Evolutionary conservation across 2,888 invertebrate genomes (phyloP).

Genomic region (Metellina segmentata): DNA sequence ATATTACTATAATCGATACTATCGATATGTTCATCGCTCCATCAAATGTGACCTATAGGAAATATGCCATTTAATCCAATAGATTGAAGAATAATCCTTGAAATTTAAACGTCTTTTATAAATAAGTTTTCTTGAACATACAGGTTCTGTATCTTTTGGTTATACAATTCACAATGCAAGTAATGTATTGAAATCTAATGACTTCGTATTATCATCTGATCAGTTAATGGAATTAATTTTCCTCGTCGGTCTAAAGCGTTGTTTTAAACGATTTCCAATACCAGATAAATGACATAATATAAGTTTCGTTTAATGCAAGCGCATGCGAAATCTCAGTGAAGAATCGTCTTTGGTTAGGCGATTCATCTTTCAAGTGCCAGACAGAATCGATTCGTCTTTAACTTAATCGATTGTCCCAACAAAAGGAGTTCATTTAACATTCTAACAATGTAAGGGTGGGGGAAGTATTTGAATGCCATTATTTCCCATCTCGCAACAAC

Average conservation of each 20-base stretch:
- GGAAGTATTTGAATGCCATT: background rate
- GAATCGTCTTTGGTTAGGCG: background rate
- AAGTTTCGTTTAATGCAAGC: background rate
- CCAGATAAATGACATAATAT: background rate
- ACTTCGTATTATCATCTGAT: background rate
- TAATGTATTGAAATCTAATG: background rate
- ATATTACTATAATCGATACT: no score
- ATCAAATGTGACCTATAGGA: no score
- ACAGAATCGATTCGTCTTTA: background rate
- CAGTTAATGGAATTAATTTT: background rate
- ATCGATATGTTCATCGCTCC: no score
- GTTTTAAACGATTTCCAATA: background rate
- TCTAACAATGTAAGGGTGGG: background rate
- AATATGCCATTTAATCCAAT: no score
- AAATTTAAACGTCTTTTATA: no score
- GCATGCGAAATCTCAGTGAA: background rate
- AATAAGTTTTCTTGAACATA: no score
- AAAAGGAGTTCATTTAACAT: slow-evolving; percentile 1
- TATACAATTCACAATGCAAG: no score
- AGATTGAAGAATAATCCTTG: no score
- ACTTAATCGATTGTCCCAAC: background rate
- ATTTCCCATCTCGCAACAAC: background rate
- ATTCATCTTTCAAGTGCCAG: slow-evolving; percentile 1
- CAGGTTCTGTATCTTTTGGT: no score
- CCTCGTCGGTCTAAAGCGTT: background rate